Evolutionary conservation across 2,888 invertebrate genomes (phyloP), one percentile per base, ranked within the genome.

Genomic region (Volucella inanis): DNA sequence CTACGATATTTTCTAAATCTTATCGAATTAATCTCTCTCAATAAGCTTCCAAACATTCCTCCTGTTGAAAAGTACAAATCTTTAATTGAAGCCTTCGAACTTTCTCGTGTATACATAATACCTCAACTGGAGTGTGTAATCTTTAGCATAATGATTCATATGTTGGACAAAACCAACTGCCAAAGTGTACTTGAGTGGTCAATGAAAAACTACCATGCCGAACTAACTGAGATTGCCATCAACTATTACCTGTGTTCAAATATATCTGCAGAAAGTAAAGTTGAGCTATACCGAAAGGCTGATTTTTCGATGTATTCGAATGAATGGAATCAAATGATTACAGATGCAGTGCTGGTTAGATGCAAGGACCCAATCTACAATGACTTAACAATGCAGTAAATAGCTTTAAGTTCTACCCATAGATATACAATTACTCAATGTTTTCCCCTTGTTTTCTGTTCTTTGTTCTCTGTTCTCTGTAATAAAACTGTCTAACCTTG

Each of bases 301-400:
- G 90, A 92, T 74, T 89, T 90, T 57, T 92, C 92, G 0, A 87
- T 89, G 22, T 91, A 89, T 82, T 90, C 91, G 8, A 89, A 89
- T 22, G 91, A 92, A 86, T 92, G 92, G 92, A 90, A 91, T 85
- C 90, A 92, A 88, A 89, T 92, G 89, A 90, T 92, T 38, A 89
- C 90, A 50, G 92, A 92, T 87, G 89, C 92, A 9, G 89, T 92
- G 43, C 88, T 91, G 62, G 89, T 90, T 22, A 89, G 90, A 75
- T 92, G 92, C 65, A 88, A 88, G 54, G 87, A 87, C n/a, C 74
- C 79, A 9, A 14, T 31, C 12, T 74, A 75, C 50, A 70, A 64
- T 50, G 83, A 83, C 64, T 39, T 62, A 15, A 38, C 62, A 52
- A 52, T 78, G 55, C 64, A 74, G 78, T 78, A 78, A 78, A 67